These are phyloP conservation scores for Tragelaphus strepsiceros DNA, from an alignment of 2,113 vertebrate species.

Conservation along the genomic window DNA sequence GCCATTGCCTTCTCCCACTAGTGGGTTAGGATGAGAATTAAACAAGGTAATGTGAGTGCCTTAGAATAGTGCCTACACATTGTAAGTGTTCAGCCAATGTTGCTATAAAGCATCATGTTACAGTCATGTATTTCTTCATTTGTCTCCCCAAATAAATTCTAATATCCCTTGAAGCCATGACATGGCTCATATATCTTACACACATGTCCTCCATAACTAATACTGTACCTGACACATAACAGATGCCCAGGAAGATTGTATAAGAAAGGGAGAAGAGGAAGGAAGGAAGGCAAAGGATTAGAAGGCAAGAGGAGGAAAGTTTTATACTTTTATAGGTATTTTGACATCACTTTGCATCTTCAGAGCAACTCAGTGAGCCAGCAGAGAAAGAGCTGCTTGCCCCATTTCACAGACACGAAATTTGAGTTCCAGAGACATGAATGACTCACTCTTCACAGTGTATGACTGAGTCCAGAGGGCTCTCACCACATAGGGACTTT, in stretches of 20 bases:
- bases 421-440: background rate
- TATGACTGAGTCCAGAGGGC: background rate
- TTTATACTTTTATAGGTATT: background rate
- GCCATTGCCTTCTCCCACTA: too few species aligned
- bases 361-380: background rate
- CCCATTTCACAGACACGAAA: background rate
- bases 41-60: background rate
- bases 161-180: background rate
- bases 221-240: background rate
- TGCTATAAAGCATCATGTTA: background rate
- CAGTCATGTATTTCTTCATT: background rate
- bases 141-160: background rate
- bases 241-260: background rate
- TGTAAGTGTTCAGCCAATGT: background rate
- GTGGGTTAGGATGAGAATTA: background rate
- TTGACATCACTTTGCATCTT: background rate
- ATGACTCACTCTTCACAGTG: background rate
- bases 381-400: background rate
- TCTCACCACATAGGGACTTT: rapidly evolving
- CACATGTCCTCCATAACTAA: background rate
- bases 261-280: background rate
- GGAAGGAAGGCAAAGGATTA: background rate
- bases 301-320: background rate
- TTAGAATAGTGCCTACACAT: background rate
- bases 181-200: background rate